Base-by-base conservation (phyloP, 2,797 vertebrate genomes). In the Sebastes kiyomatsui region DNA sequence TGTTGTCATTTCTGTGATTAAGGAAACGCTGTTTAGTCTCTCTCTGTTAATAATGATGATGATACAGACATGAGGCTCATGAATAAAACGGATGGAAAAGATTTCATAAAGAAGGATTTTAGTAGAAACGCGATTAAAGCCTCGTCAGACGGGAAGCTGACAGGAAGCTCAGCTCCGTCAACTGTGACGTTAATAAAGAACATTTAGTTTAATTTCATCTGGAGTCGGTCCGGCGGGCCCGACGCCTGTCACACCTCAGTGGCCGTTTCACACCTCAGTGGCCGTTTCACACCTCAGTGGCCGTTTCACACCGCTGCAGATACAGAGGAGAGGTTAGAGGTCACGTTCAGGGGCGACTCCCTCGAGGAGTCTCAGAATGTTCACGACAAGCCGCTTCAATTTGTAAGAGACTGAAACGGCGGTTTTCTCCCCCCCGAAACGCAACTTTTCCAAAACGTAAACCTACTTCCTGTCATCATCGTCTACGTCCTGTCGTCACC, bases 151-250 rank as follows among this genome's bases (percentile, higher is more conserved):
- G 1, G 58, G 33, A 35, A 72, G 54, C 20, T 3, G 74, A 56
- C 65, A 4, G 82, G 72, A 35, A 60, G 55, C 60, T 61, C 46
- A 8, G 20, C 23, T 2, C 22, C 49, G 58, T 23, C 55, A 42
- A 1, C 59, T 12, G 46, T 18, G 1, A 67, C 2, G 2, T 54
- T 54, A 56, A 85, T 52, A 62, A 67, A 55, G 12, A 1, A 2
- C 56, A 64, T 67, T 66, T 75, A 62, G 59, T 71, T 74, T 71
- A 5, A 70, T 64, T 65, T 64, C n/a, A 20, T 25, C 67, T 12
- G 59, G 33, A 32, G 73, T 46, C 8, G 8, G 62, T 12, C 25
- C 12, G 16, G 2, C 7, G 6, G n/a, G 42, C 46, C 61, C 71
- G 73, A 72, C 23, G 62, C 20, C 12, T 54, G 52, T 67, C 79